phyloP scores from a whole-genome alignment of 1,140 invertebrate genomes.

The Drosophila sproati region DNA sequence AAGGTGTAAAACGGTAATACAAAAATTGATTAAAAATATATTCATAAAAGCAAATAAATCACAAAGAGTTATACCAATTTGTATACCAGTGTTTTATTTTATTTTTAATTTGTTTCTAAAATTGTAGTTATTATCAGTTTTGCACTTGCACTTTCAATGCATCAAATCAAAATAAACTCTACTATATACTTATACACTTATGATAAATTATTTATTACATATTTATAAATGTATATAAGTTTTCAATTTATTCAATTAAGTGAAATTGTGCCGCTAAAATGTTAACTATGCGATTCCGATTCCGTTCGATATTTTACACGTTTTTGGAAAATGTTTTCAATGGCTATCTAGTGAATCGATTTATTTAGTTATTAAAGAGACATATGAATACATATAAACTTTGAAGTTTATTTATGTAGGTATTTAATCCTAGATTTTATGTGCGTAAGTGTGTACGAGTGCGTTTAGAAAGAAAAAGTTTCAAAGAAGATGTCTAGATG shows the following conservation, averaged over 20 bases:
- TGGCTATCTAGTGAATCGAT: conserved; percentile 30
- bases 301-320: conserved; percentile 17
- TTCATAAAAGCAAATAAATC: background rate
- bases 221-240: conserved; percentile 35
- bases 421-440: conserved; percentile 17
- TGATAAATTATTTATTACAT: conserved; percentile 21
- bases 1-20: background rate
- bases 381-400: conserved; percentile 14
- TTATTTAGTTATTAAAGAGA: conserved; percentile 31
- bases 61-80: conserved; percentile 13
- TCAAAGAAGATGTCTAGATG: conserved; percentile 57
- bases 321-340: conserved; percentile 51
- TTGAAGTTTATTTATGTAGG: conserved; percentile 40
- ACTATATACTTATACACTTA: conserved; percentile 49
- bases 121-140: conserved; percentile 66
- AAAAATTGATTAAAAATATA: too few species aligned
- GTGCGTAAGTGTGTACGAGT: conserved; percentile 4
- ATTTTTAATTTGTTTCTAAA: conserved; percentile 40
- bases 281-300: conserved; percentile 70
- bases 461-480: conserved; percentile 5
- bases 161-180: conserved; percentile 49
- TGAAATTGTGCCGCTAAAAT: conserved; percentile 80
- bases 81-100: conserved; percentile 41
- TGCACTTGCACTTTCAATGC: conserved; percentile 21
- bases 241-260: conserved; percentile 67